Conservation (phyloP, 2,113 vertebrate genomes). For the Meleagris gallopavo region DNA sequence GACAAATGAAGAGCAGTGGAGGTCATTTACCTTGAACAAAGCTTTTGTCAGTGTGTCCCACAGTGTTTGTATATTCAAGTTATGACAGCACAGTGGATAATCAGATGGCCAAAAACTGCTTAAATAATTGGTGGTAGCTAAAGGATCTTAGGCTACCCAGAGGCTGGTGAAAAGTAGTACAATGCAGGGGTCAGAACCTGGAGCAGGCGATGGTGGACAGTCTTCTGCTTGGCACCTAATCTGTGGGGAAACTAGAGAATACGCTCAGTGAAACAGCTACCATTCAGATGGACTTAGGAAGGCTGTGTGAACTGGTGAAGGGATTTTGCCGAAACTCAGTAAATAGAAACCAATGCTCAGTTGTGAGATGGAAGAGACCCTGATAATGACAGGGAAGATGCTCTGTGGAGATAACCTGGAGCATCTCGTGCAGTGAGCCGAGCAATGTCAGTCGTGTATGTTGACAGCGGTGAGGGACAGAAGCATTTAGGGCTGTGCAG, state of each 20-base stretch:
- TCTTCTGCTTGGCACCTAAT: background rate
- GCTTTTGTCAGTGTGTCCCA: background rate
- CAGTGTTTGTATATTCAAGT: background rate
- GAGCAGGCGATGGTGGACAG: background rate
- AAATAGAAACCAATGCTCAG: background rate
- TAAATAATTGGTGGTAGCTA: background rate
- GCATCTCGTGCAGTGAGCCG: background rate
- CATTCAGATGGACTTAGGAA: background rate
- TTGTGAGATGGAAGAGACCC: background rate
- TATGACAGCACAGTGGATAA: background rate
- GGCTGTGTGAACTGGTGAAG: background rate
- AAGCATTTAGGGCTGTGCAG: background rate
- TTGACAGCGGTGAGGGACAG: background rate
- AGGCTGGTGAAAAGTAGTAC: background rate
- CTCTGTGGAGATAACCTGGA: background rate
- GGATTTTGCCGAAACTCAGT: background rate
- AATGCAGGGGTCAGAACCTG: background rate
- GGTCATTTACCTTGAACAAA: too few species aligned
- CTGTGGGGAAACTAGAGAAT: too few species aligned
- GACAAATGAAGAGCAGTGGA: background rate
- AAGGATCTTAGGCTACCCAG: background rate
- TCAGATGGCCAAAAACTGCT: background rate
- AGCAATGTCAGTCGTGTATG: fast-evolving
- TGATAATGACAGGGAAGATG: background rate
- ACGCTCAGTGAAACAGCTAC: background rate